These are phyloP conservation scores for Parapsyche elsis DNA, from an alignment of 1,140 invertebrate species.

Conservation along the genomic window DNA sequence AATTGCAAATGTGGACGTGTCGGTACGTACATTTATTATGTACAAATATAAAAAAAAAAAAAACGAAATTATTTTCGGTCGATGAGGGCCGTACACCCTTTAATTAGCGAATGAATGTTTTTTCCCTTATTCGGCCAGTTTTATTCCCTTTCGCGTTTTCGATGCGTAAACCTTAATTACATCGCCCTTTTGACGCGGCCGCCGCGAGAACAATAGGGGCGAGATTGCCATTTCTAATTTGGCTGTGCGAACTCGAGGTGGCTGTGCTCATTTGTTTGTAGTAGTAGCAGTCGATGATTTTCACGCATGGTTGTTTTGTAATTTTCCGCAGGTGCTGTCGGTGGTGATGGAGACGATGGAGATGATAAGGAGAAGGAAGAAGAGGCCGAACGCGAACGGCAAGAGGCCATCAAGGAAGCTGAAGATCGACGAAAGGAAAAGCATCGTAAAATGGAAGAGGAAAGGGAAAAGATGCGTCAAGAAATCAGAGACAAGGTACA, in stretches of 20 bases:
- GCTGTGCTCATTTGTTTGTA: neutral
- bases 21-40: neutral
- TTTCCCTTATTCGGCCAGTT: neutral
- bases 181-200: neutral
- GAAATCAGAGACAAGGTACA: conserved; percentile 96
- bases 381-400: conserved; percentile 92
- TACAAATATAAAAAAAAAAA: neutral
- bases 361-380: conserved; percentile 95
- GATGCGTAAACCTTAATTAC: conserved; percentile 1
- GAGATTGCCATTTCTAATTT: conserved; percentile 4
- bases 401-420: conserved; percentile 92
- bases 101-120: conserved; percentile 24
- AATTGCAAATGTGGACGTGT: neutral
- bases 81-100: neutral
- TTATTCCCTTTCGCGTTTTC: conserved; percentile 1
- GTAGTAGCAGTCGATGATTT: neutral
- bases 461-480: conserved; percentile 97
- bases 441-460: conserved; percentile 98
- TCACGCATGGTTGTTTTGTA: neutral
- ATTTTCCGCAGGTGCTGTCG: conserved; percentile 81
- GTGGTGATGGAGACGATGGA: conserved; percentile 88
- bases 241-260: neutral
- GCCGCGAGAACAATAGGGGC: neutral
- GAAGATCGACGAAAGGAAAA: conserved; percentile 96
- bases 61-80: no score